Evolutionary conservation across 2,113 vertebrate species (phyloP).

Genomic region (Tachysurus vachellii): DNA sequence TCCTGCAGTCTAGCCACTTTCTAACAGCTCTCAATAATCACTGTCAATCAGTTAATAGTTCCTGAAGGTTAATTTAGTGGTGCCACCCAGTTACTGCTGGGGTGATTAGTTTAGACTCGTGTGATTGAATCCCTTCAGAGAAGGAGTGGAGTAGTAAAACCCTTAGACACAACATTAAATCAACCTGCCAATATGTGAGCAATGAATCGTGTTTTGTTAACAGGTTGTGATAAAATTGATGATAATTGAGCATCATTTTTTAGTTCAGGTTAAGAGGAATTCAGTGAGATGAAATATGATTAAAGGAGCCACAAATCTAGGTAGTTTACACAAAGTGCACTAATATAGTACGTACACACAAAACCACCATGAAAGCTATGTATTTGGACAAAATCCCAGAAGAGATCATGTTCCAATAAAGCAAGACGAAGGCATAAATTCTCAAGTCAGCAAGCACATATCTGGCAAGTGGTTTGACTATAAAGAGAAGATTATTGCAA

Average conservation of each 20-base stretch:
- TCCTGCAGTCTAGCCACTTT: not conserved
- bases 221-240: conserved; percentile 2
- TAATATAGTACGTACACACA: conserved; percentile 5
- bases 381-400: conserved; percentile 19
- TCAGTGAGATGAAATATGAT: not conserved
- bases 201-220: not conserved
- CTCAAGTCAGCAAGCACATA: not conserved
- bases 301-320: not conserved
- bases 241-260: conserved; percentile 13
- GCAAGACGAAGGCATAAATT: conserved; percentile 16
- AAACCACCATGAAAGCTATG: conserved; percentile 11
- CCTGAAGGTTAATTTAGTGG: conserved; percentile 47
- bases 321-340: conserved; percentile 21
- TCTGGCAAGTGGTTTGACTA: conserved; percentile 1
- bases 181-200: not conserved
- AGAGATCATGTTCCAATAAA: conserved; percentile 5
- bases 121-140: conserved; percentile 28
- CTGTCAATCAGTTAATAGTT: conserved; percentile 38
- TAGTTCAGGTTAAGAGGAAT: conserved; percentile 3
- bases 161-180: not conserved
- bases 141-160: not conserved
- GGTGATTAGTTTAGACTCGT: conserved; percentile 18
- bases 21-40: conserved; percentile 20
- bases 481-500: not conserved
- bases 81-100: conserved; percentile 1